These are phyloP conservation scores for Thalassarche chlororhynchos DNA, from an alignment of 2,113 vertebrate genomes.

Conservation along the genomic window DNA sequence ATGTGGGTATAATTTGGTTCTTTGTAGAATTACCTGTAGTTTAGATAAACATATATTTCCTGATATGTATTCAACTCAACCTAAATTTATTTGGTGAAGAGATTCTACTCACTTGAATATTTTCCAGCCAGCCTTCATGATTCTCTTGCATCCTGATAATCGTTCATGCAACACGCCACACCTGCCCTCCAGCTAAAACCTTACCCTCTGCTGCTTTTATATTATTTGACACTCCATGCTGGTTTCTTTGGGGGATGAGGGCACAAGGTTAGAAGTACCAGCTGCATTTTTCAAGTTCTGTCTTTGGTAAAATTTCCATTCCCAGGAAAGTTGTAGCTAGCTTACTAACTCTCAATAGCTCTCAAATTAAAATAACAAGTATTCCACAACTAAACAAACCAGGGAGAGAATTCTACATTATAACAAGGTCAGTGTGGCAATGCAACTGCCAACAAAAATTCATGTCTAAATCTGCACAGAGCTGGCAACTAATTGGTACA, in stretches of 20 bases:
- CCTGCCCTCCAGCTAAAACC: neutral
- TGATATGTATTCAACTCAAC: neutral
- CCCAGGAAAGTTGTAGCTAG: neutral
- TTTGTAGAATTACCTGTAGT: neutral
- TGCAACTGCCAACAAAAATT: neutral
- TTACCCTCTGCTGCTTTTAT: neutral
- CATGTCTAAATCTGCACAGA: neutral
- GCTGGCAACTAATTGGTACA: neutral
- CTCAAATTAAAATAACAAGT: neutral
- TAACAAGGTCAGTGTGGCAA: neutral
- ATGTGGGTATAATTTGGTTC: neutral
- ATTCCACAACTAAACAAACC: neutral
- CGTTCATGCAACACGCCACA: rapidly evolving
- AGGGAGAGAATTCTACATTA: neutral
- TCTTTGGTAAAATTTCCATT: neutral
- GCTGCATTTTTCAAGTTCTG: neutral
- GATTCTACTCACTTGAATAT: neutral
- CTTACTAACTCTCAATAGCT: neutral
- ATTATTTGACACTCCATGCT: neutral
- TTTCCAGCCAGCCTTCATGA: neutral
- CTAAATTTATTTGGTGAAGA: neutral
- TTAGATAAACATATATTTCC: neutral
- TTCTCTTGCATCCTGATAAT: neutral
- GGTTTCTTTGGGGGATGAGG: neutral
- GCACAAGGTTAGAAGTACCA: neutral